Evolutionary conservation across 2,888 invertebrate species (phyloP), one percentile per base, ranked within the genome.

Genomic region (Thyatira batis): DNA sequence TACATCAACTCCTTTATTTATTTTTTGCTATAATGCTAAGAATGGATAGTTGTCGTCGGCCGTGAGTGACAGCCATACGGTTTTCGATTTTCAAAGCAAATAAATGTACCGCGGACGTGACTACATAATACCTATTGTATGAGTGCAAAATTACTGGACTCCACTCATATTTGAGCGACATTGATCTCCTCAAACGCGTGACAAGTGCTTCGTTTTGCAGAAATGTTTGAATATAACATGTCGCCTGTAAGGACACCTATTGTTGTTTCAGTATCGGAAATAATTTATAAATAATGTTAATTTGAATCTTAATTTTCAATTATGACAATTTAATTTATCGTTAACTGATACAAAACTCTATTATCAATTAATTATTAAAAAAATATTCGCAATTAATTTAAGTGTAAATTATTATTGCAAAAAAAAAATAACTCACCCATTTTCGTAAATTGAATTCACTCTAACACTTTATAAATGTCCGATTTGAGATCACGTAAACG

Each of bases 401-500:
- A 45, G 46, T n/a, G 11, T 44, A 27, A 20, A 48, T 51, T 33
- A 53, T 43, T 23, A 27, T 45, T 52, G 30, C 39, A 50, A 30
- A 39, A 50, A 43, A 23, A 44, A 25, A 50, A 51, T 43, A 49
- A 83, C 91, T 86, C 55, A 91, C 91, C 91, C 91, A 92, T 92
- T 81, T 81, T 84, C 70, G 61, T 61, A 66, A 67, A 67, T 64
- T 61, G 73, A 71, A 76, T 80, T 79, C 88, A 89, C 90, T 87
- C 69, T 74, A 60, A 85, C 89, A 87, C 87, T 84, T 81, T 76
- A 63, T 63, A 73, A 77, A 75, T 73, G 85, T 87, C 82, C 83
- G 63, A 61, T 68, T 65, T 80, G 83, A 85, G 83, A 85, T 85
- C 85, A 85, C 89, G 85, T 78, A 69, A 78, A 78, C 76, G 82